Evolutionary conservation across 2,888 invertebrate genomes (phyloP).

Genomic region (Glaucopsyche alexis): DNA sequence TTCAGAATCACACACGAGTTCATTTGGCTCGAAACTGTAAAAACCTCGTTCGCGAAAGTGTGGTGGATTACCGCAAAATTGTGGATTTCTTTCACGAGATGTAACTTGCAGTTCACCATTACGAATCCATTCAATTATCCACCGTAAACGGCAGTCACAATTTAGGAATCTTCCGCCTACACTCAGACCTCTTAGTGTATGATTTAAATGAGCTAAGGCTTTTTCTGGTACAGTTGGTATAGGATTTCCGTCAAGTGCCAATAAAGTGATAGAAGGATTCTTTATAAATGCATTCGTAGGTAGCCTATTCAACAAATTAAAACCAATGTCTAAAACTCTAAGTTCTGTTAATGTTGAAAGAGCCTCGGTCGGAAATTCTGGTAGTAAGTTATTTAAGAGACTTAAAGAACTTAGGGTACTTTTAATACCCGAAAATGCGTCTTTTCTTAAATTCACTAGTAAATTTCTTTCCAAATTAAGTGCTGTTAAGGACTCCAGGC

Average conservation of each 20-base stretch:
- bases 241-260: conserved; percentile 95
- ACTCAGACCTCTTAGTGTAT: conserved; percentile 90
- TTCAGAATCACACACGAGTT: conserved; percentile 81
- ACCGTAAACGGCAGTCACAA: conserved; percentile 92
- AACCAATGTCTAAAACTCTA: conserved; percentile 94
- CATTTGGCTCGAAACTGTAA: conserved; percentile 91
- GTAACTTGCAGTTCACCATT: conserved; percentile 94
- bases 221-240: conserved; percentile 89
- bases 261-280: conserved; percentile 90
- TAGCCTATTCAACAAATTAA: conserved; percentile 91
- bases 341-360: conserved; percentile 88
- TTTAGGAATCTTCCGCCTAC: conserved; percentile 92
- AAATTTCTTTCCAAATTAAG: conserved; percentile 93
- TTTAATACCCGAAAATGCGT: conserved; percentile 89
- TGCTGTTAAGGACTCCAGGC: conserved; percentile 90
- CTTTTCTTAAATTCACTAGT: conserved; percentile 86
- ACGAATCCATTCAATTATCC: conserved; percentile 95
- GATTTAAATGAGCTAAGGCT: conserved; percentile 88
- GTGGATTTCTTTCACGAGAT: conserved; percentile 93
- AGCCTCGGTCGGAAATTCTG: conserved; percentile 92
- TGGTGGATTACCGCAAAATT: conserved; percentile 93
- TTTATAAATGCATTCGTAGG: conserved; percentile 89
- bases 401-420: conserved; percentile 92
- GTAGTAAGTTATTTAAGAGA: conserved; percentile 91
- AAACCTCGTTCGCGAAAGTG: conserved; percentile 90